phyloP scores from a whole-genome alignment of 2,888 invertebrate species.

The Cheilosia scutellata region DNA sequence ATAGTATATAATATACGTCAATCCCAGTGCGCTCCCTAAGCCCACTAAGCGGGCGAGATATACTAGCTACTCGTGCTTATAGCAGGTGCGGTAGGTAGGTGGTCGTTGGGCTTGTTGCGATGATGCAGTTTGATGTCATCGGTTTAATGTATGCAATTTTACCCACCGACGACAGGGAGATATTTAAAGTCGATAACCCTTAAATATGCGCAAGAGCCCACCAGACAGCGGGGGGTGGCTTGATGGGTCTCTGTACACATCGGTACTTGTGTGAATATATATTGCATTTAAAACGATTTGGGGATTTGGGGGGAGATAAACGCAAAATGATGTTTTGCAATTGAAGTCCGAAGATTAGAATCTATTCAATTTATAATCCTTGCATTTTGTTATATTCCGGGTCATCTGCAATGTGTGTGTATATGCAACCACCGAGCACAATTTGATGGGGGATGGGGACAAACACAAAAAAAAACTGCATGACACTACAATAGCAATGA shows the following conservation, averaged over 20 bases:
- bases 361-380: constrained; percentile 74
- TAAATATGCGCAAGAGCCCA: constrained; percentile 60
- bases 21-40: constrained; percentile 28
- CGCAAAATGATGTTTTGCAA: constrained; percentile 63
- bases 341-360: constrained; percentile 67
- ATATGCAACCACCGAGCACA: too few relatives aligned
- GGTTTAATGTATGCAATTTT: constrained; percentile 67
- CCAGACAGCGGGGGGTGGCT: not conserved
- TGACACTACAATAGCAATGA: constrained; percentile 44
- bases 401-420: not conserved
- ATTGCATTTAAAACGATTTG: constrained; percentile 69
- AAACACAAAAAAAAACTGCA: not conserved
- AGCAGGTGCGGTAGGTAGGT: not conserved
- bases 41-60: constrained; percentile 29
- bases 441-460: not conserved
- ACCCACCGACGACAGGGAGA: constrained; percentile 39
- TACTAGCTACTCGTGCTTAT: not conserved
- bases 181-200: constrained; percentile 71
- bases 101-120: not conserved
- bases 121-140: constrained; percentile 57
- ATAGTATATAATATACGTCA: not conserved
- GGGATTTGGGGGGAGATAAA: constrained; percentile 65
- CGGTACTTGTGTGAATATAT: constrained; percentile 60
- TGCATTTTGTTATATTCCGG: constrained; percentile 43
- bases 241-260: not conserved